These are phyloP conservation scores for Proteles cristata DNA, from an alignment of 2,113 vertebrate species.

Conservation along the genomic window DNA sequence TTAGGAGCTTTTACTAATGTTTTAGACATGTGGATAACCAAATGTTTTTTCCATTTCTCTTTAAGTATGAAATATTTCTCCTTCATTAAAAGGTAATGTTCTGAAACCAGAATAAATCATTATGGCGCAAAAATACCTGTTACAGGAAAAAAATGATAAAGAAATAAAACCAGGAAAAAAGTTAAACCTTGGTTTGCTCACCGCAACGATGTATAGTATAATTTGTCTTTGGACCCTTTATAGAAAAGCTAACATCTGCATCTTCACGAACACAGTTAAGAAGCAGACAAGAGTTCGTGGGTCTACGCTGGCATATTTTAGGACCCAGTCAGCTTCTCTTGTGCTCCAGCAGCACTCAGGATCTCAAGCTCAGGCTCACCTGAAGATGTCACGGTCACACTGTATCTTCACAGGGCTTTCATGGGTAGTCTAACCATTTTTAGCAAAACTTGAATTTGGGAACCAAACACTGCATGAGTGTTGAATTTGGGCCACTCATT, in stretches of 20 bases:
- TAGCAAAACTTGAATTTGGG: constrained; percentile 60
- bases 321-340: constrained; percentile 14
- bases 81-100: constrained; percentile 75
- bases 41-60: constrained; percentile 64
- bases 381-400: fast-evolving
- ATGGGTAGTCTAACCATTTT: constrained; percentile 21
- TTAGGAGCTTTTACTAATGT: constrained; percentile 43
- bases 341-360: constrained; percentile 42
- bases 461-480: constrained; percentile 2
- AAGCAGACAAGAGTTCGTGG: constrained; percentile 12
- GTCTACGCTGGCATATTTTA: constrained; percentile 50
- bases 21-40: constrained; percentile 64
- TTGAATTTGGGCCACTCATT: neutral
- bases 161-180: constrained; percentile 47
- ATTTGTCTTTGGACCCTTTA: constrained; percentile 63
- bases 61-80: constrained; percentile 74
- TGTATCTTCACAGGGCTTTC: neutral
- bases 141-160: constrained; percentile 71
- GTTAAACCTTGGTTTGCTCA: neutral
- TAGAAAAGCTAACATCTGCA: constrained; percentile 78
- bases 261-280: constrained; percentile 64
- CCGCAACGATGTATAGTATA: constrained; percentile 70
- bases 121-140: constrained; percentile 65
- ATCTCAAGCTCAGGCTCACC: neutral
- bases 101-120: constrained; percentile 71